Base-by-base conservation (phyloP, 2,888 invertebrate genomes). In the Heliconius sara region DNA sequence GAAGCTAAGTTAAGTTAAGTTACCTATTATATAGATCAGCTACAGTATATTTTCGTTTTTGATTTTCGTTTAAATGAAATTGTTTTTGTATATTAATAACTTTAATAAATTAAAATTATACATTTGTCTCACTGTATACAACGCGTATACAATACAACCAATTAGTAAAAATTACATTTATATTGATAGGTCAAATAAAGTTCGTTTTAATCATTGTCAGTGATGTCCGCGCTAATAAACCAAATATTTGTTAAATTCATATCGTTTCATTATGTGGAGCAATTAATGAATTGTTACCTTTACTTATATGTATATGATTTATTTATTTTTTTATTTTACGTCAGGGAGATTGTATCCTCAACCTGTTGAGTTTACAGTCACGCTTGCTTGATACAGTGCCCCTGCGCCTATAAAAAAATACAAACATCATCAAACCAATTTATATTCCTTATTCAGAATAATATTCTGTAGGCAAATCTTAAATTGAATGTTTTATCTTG, bases 171-270 rank as follows among this genome's bases (percentile, higher is more conserved):
- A 16, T 47, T 70, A 47, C 43, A 47, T 70, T 43, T 70, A 25
- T 30, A 63, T 75, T 75, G 43, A 65, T 47, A 75, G 65, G 43
- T 75, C 75, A 63, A 75, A 75, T 47, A 19, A 65, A 75, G 75
- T 75, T 75, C 75, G 27, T 75, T 75, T 75, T 47, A 75, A 66
- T 75, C 65, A 75, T 66, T 43, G 65, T 43, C 65, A 39, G 43
- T 75, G 75, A n/a, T 65, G 75, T 66, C 25, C 43, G 66, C 65
- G 25, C 39, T 43, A n/a, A 47, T 47, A 43, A 66, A 65, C 65
- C 27, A 65, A 75, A 65, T 43, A 74, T 39, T 34, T 63, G 13
- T n/a, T 63, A n/a, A 16, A 16, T 39, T 39, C 25, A 74, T 25
- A 39, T 43, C 19, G n/a, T 60, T 39, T 27, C 16, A 43, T 74